Evolutionary conservation across 2,113 vertebrate genomes (phyloP), one percentile per base, ranked within the genome.

Genomic region (Brachypodius melanocephalos): DNA sequence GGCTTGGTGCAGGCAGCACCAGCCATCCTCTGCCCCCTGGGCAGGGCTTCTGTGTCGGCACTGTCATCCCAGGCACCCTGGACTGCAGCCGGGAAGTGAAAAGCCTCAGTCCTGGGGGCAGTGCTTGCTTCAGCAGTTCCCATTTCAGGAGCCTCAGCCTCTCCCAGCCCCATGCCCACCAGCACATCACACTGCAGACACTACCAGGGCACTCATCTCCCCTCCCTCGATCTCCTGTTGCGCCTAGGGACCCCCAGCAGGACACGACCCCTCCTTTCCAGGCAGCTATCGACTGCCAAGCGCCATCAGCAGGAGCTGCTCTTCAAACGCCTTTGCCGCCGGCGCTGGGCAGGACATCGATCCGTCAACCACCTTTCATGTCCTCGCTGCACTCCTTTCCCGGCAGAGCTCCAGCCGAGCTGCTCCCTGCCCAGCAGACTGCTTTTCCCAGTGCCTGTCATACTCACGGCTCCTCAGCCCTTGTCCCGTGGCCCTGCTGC

Each of bases 341-440:
- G 0, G 71, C 7, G 0, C 40, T 36, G 52, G 45, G 49, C 62
- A 66, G 63, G 17, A 20, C 79, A 89, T 87, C 1, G 49, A 94
- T 91, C 81, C 2, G 0, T 12, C 26, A 1, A 0, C 43, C 34
- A 38, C 54, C 43, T 76, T 90, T 42, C 34, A 22, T 32, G 55
- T 76, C 55, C 91, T 63, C 10, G 0, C 42, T 2, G 5, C 43
- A 7, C 11, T 34, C 24, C 18, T 16, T 81, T 78, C 65, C 40
- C 8, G 1, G 49, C 71, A 78, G 24, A 65, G 66, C 71, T 2
- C 1, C 0, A 1, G n/a, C 66, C 2, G 2, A 28, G 24, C 73
- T 51, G 49, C 72, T 58, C 49, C 48, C 72, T 57, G 21, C 19
- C 31, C 45, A 3, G 14, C 28, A 45, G 11, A 19, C 24, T 22